Evolutionary conservation across 1,140 invertebrate genomes (phyloP).

Genomic region (Dendroctonus ponderosae): DNA sequence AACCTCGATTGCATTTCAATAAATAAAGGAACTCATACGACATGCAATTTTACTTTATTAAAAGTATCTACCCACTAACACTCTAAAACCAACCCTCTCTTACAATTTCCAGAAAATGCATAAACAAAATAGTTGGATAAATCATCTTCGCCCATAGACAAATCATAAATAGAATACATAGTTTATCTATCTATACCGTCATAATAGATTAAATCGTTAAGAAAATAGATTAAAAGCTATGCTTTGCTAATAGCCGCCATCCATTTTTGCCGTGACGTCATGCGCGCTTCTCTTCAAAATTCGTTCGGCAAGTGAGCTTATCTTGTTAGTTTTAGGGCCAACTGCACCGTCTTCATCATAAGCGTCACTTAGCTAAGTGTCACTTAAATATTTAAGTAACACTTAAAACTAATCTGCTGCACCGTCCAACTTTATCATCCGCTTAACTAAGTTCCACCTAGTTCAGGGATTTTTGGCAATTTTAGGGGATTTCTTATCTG

Average conservation of each 20-base stretch:
- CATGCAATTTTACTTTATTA: background rate
- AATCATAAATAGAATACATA: background rate
- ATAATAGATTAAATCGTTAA: background rate
- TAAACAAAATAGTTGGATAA: background rate
- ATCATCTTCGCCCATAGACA: background rate
- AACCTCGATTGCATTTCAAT: background rate
- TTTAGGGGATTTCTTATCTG: too few species aligned
- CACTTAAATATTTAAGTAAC: too few species aligned
- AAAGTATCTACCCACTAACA: background rate
- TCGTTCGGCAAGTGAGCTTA: constrained; percentile 12
- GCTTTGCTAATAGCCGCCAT: background rate
- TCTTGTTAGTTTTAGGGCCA: constrained; percentile 7
- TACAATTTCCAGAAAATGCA: background rate
- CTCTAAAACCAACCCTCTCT: background rate
- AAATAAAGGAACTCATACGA: background rate
- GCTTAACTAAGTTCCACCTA: too few species aligned
- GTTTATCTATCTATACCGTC: background rate
- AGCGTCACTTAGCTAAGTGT: too few species aligned
- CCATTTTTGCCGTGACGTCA: constrained; percentile 13
- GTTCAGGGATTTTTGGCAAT: too few species aligned
- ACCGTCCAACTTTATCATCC: too few species aligned
- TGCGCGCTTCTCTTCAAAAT: background rate
- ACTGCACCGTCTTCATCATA: too few species aligned
- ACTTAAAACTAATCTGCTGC: too few species aligned
- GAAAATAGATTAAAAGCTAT: constrained; percentile 1